Evolutionary conservation across 2,113 vertebrate genomes (phyloP).

Genomic region (Larimichthys crocea): DNA sequence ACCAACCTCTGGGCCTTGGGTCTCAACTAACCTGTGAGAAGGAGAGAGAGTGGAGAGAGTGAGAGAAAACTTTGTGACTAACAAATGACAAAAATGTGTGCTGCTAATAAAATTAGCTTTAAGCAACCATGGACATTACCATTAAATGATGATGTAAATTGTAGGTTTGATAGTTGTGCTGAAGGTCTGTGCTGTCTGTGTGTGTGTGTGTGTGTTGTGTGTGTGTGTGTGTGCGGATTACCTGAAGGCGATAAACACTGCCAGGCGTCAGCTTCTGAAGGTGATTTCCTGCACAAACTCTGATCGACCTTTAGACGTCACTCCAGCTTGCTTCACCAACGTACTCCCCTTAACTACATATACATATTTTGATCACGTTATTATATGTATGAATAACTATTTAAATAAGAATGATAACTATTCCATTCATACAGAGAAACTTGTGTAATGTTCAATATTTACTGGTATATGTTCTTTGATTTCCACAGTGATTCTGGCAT

Average conservation of each 20-base stretch:
- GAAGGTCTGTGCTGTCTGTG: neutral
- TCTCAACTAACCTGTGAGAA: conserved; percentile 91
- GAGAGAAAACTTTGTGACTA: neutral
- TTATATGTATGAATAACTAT: too few relatives aligned
- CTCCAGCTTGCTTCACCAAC: conserved; percentile 89
- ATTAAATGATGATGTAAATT: neutral
- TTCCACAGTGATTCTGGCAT: conserved; percentile 90
- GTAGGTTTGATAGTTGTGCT: too few relatives aligned
- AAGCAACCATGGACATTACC: neutral
- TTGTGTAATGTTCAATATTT: neutral
- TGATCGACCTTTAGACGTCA: conserved; percentile 88
- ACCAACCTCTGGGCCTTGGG: conserved; percentile 91
- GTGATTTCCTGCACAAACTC: conserved; percentile 96
- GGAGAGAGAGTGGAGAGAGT: neutral
- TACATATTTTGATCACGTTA: neutral
- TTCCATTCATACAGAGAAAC: neutral
- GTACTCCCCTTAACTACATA: conserved; percentile 89
- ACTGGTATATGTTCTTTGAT: conserved; percentile 94
- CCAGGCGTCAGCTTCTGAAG: conserved; percentile 93
- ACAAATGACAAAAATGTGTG: neutral
- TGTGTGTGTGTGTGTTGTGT: neutral
- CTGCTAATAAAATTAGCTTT: neutral
- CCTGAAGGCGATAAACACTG: conserved; percentile 95
- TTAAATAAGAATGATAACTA: neutral
- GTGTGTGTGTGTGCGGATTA: conserved; percentile 64